Evolutionary conservation across 2,797 vertebrate genomes (phyloP).

Genomic region (Myiotriccus ornatus): DNA sequence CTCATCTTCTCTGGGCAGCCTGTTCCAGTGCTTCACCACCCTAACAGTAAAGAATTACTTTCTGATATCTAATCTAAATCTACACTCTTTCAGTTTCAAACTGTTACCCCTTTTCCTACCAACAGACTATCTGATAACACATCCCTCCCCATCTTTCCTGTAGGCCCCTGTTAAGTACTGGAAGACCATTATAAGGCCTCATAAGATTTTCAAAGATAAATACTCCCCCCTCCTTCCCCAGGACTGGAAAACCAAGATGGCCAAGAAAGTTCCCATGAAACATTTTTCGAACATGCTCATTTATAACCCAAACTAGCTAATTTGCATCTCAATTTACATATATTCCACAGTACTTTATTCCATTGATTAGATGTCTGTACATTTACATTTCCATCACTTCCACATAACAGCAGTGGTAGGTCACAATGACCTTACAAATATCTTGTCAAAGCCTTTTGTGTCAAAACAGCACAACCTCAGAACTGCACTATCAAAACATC

Average conservation of each 20-base stretch:
- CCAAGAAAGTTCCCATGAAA: neutral
- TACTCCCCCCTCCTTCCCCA: accelerated
- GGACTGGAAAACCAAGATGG: neutral
- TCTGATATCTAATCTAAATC: neutral
- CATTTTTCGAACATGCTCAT: neutral
- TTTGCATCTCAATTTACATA: constrained; percentile 51
- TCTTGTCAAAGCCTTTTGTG: constrained; percentile 65
- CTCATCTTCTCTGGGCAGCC: accelerated
- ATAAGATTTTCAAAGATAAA: neutral
- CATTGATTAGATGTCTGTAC: constrained; percentile 47
- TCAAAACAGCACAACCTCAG: constrained; percentile 60
- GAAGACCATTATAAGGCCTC: neutral
- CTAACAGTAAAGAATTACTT: neutral
- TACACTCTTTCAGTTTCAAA: neutral
- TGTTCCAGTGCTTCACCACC: neutral
- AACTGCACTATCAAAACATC: constrained; percentile 54
- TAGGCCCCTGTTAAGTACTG: neutral
- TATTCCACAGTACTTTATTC: constrained; percentile 13
- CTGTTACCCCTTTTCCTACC: accelerated
- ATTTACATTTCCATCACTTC: constrained; percentile 50
- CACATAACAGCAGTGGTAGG: constrained; percentile 14
- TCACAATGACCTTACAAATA: constrained; percentile 55
- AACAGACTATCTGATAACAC: neutral
- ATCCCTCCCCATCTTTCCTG: neutral
- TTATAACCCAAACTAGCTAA: constrained; percentile 2